Evolutionary conservation across 2,113 vertebrate species (phyloP), one percentile per base, ranked within the genome.

Genomic region (Pygoscelis adeliae): DNA sequence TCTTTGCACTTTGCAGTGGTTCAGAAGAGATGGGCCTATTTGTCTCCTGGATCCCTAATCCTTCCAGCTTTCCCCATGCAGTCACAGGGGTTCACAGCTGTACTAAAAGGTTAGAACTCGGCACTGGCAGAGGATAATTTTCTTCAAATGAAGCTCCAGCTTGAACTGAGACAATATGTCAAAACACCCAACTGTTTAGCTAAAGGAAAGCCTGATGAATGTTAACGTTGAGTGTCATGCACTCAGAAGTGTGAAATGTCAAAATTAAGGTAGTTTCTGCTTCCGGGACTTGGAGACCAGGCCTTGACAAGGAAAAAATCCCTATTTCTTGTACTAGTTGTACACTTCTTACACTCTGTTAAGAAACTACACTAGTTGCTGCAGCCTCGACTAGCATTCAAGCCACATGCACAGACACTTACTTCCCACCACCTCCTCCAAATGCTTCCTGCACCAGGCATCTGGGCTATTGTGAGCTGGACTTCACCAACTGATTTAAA

Each of bases 161-260:
- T 63, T 79, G 56, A 56, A 36, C 36, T 36, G 42, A 79, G 53
- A 29, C 20, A 38, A 21, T 32, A 34, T 1, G 3, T n/a, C 49
- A 52, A 83, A 55, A 59, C 6, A 52, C 5, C 5, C 30, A 77
- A 11, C 26, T n/a, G 20, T 30, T 10, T 16, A 49, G 17, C 5
- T 86, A 44, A 80, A 62, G 36, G 4, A 83, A 83, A 83, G 11
- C 9, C 36, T 40, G 36, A 56, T n/a, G 56, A 32, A 46, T 14
- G 9, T 46, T 52, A 53, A 56, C 6, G 4, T 58, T 30, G 8
- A 10, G 44, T 26, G 12, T 42, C 16, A 3, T 0, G 2, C 19
- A 27, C 34, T 69, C 29, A 38, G 20, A 69, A 83, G 34, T 29
- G 14, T 22, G 15, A 14, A 12, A 26, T 26, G 20, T 69, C 59